A percentile compares a stretch with the other conserved stretches of the same genome.
phyloP scores from a whole-genome alignment of 1,140 invertebrate species.

The Drosophila lowei region DNA sequence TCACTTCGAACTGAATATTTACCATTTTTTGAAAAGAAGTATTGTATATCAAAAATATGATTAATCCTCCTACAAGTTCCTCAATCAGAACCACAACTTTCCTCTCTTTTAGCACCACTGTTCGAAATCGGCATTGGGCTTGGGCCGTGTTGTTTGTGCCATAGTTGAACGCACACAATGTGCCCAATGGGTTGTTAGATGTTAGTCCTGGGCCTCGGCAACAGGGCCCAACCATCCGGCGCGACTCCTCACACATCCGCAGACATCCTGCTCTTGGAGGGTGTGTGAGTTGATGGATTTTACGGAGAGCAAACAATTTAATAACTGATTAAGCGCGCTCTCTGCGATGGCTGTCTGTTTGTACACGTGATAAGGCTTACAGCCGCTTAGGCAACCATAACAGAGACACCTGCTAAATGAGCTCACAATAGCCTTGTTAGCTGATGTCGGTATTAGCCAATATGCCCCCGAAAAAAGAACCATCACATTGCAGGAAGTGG shows the following conservation, averaged over 20 bases:
- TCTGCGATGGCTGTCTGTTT: background rate
- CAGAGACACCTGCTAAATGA: slow-evolving; percentile 13
- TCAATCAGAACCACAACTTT: too few relatives aligned
- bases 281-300: slow-evolving; percentile 40
- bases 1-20: too few relatives aligned
- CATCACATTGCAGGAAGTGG: too few relatives aligned
- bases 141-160: slow-evolving; percentile 38
- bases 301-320: slow-evolving; percentile 41
- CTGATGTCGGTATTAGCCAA: slow-evolving; percentile 1
- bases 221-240: too few relatives aligned
- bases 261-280: slow-evolving; percentile 15
- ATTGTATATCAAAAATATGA: too few relatives aligned
- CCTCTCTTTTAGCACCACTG: too few relatives aligned
- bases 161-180: slow-evolving; percentile 49
- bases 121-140: slow-evolving; percentile 6
- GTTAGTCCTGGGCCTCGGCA: background rate
- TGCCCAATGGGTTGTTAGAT: slow-evolving; percentile 47
- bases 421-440: slow-evolving; percentile 11
- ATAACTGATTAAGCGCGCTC: slow-evolving; percentile 53
- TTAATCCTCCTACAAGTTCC: too few relatives aligned
- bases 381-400: too few relatives aligned
- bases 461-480: background rate
- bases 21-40: too few relatives aligned
- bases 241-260: background rate
- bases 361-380: too few relatives aligned